Percentiles rank a stretch among this genome's conserved stretches.
Conservation (phyloP, 2,888 invertebrate genomes). For the Sphecodes monilicornis region DNA sequence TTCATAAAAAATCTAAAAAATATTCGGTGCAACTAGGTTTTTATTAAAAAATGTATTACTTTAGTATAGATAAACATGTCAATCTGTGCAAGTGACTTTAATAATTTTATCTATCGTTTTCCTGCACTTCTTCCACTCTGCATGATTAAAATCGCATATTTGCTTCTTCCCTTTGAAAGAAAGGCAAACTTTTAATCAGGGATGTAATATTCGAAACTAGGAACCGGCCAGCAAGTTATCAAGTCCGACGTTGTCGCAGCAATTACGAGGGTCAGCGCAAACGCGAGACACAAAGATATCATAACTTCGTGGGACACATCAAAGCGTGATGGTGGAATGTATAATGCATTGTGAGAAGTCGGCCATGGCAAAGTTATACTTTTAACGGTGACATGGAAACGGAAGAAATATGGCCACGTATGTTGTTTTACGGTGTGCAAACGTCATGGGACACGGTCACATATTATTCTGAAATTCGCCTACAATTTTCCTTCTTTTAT, state of each 20-base stretch:
- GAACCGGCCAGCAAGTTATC: conserved; percentile 65
- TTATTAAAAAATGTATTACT: too few species aligned
- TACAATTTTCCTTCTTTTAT: conserved; percentile 6
- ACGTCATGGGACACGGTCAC: conserved; percentile 1
- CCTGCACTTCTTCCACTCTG: too few species aligned
- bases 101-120: too few species aligned
- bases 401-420: conserved; percentile 59
- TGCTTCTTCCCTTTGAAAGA: neutral
- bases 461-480: neutral
- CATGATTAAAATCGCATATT: neutral
- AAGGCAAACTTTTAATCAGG: neutral
- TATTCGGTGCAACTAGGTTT: too few species aligned
- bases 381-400: conserved; percentile 80
- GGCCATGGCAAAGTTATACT: conserved; percentile 74
- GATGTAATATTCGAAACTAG: conserved; percentile 67
- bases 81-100: too few species aligned
- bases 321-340: conserved; percentile 74
- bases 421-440: conserved; percentile 7
- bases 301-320: conserved; percentile 77
- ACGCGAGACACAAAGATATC: conserved; percentile 76
- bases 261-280: conserved; percentile 35
- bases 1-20: too few species aligned
- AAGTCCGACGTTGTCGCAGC: conserved; percentile 31
- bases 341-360: conserved; percentile 76
- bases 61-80: too few species aligned